Base-by-base conservation (phyloP, 2,113 vertebrate species). In the Illadopsis cleaveri region DNA sequence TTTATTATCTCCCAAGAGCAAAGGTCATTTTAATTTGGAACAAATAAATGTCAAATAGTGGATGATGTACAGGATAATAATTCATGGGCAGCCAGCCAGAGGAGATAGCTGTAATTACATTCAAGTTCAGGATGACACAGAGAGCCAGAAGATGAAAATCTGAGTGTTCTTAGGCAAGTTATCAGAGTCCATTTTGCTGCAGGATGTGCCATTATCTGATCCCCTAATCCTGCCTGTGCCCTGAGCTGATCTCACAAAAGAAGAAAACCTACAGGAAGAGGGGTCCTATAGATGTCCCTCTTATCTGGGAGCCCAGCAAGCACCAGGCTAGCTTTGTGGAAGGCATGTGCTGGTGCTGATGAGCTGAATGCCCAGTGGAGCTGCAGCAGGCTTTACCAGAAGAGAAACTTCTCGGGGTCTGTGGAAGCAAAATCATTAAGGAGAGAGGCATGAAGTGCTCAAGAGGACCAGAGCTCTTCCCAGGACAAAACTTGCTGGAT, bases 21-120 rank as follows among this genome's bases (percentile, higher is more conserved):
- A 96, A 93, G 84, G 78, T 90, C 54, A 86, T 91, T 91, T 95
- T 97, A n/a, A 93, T 95, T 96, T 96, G 86, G 58, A 82, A 88
- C 82, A 96, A 91, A 93, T 96, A 93, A 94, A 95, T 83, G 90
- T 90, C 93, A 88, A 91, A 88, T 87, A 70, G 33, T 60, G 40
- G 75, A 56, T 90, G 87, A 93, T 93, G 78, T 66, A 88, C 79
- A 70, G 54, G 84, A 82, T 85, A 93, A 93, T 89, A 96, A 84
- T 77, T 40, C 47, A 69, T 37, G 30, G 91, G 70, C 62, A 92
- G 45, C 16, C 27, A 88, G 90, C 71, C 93, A 94, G 66, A 69
- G 75, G 57, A 95, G 90, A 91, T 54, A 94, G 50, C 38, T 73
- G 71, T 73, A 94, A 96, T 96, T 96, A 72, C 81, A 93, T 90